Evolutionary conservation across 1,140 invertebrate genomes (phyloP), one percentile per base, ranked within the genome.

Genomic region (Drosophila repleta): DNA sequence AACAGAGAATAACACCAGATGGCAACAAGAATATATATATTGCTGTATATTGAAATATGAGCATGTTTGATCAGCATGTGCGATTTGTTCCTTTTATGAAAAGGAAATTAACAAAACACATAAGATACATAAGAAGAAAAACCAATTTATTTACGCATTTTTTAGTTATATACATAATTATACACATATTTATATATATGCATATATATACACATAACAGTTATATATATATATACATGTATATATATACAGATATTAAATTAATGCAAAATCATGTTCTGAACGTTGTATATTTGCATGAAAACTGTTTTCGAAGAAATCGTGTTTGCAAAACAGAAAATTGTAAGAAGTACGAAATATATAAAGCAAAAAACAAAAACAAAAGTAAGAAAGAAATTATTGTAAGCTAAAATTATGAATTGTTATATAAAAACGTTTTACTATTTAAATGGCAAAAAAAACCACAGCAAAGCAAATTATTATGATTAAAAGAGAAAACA

Each of bases 351-450:
- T 87, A 76, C 64, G 73, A 74, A 52, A 52, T 52, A 52, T 52
- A 52, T 4, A 52, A 52, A n/a, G n/a, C n/a, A n/a, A 51, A 51
- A 29, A 5, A 76, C 43, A 57, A 62, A 82, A 67, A 67, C 73
- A 76, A 81, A 72, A 69, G 66, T 70, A 84, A 80, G 17, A 53
- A 41, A 62, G 52, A n/a, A n/a, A 63, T 51, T 88, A 89, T 58
- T 79, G 56, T 88, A 88, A 89, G 83, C 69, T 88, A 88, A 88
- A 88, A 83, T 84, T 88, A 88, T 88, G 83, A 88, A 88, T 89
- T 88, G 83, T 88, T 88, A 88, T 87, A 87, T 72, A 85, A 82
- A 81, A 88, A 81, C 60, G 73, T 75, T 75, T 75, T 75, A 87
- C 74, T 76, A 83, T 70, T 79, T 71, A 73, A 88, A 82, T 87